A percentile compares a stretch with the other conserved stretches of the same genome.
Conservation (phyloP, 2,113 vertebrate genomes). For the Lipophrys pholis region DNA sequence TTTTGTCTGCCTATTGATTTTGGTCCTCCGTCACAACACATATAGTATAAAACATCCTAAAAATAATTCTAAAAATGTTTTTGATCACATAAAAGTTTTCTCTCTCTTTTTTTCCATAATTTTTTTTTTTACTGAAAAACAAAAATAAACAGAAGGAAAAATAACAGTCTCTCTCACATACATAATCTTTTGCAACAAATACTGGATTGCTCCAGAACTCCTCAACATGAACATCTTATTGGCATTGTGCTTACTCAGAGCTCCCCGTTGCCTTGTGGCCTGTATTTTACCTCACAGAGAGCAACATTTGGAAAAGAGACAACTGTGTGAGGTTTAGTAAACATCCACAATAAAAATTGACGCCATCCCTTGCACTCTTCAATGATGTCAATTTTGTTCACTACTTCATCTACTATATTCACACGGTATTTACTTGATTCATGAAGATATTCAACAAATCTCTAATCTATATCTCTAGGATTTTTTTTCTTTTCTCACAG, state of each 20-base stretch:
- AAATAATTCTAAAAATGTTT: slow-evolving; percentile 84
- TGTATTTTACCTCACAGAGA: slow-evolving; percentile 74
- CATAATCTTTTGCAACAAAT: slow-evolving; percentile 74
- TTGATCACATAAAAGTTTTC: slow-evolving; percentile 81
- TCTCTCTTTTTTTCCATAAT: slow-evolving; percentile 62
- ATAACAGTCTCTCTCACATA: slow-evolving; percentile 86
- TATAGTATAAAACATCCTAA: slow-evolving; percentile 86
- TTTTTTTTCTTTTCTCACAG: slow-evolving; percentile 82
- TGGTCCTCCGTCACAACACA: slow-evolving; percentile 85
- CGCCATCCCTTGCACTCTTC: slow-evolving; percentile 64
- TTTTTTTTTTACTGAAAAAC: slow-evolving; percentile 75
- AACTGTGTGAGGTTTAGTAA: slow-evolving; percentile 81
- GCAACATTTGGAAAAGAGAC: slow-evolving; percentile 74
- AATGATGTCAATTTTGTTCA: slow-evolving; percentile 77
- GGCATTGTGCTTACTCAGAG: slow-evolving; percentile 78
- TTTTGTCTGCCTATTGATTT: slow-evolving; percentile 83
- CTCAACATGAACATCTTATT: slow-evolving; percentile 70
- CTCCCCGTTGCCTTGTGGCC: slow-evolving; percentile 57
- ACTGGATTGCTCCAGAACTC: slow-evolving; percentile 75
- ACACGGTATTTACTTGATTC: slow-evolving; percentile 83
- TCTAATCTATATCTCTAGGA: slow-evolving; percentile 81
- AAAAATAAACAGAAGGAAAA: slow-evolving; percentile 62
- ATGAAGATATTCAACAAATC: slow-evolving; percentile 84
- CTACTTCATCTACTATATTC: slow-evolving; percentile 83
- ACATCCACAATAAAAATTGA: slow-evolving; percentile 77